A percentile compares a stretch with the other conserved stretches of the same genome.
Conservation (phyloP, 2,113 vertebrate species). For the Ursus arctos region DNA sequence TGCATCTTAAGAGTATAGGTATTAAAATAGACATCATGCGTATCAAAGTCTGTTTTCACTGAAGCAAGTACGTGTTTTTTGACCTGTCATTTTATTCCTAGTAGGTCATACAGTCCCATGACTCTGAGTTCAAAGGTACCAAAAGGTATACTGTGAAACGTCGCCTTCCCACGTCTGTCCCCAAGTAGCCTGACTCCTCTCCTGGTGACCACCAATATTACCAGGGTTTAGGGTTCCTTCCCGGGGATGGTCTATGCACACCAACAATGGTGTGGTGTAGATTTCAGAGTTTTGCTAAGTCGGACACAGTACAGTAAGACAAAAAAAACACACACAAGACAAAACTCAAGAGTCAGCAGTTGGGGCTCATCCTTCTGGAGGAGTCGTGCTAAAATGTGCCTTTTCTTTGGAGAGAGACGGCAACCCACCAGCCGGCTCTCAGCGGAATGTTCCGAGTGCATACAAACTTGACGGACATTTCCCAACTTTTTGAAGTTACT, state of each 20-base stretch:
- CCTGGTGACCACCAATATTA: not conserved
- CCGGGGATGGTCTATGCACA: no score
- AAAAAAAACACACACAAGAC: not conserved
- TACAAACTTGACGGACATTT: not conserved
- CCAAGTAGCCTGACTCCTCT: not conserved
- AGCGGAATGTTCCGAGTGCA: not conserved
- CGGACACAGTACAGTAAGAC: not conserved
- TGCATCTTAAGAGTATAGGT: not conserved
- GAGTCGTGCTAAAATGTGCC: not conserved
- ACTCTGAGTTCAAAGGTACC: constrained; percentile 2
- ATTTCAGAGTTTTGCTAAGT: not conserved
- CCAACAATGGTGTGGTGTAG: not conserved
- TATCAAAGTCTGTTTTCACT: not conserved
- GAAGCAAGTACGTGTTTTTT: not conserved
- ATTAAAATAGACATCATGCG: not conserved
- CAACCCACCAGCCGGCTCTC: not conserved
- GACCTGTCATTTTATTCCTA: not conserved
- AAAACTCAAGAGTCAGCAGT: not conserved
- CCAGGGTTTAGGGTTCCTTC: not conserved
- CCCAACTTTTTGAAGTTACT: constrained; percentile 7
- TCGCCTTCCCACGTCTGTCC: no score
- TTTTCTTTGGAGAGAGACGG: constrained; percentile 26
- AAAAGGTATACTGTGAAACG: not conserved
- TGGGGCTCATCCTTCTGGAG: not conserved
- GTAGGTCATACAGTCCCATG: not conserved